These are phyloP conservation scores for Empidonax alnorum DNA, from an alignment of 2,113 vertebrate genomes.

Conservation along the genomic window DNA sequence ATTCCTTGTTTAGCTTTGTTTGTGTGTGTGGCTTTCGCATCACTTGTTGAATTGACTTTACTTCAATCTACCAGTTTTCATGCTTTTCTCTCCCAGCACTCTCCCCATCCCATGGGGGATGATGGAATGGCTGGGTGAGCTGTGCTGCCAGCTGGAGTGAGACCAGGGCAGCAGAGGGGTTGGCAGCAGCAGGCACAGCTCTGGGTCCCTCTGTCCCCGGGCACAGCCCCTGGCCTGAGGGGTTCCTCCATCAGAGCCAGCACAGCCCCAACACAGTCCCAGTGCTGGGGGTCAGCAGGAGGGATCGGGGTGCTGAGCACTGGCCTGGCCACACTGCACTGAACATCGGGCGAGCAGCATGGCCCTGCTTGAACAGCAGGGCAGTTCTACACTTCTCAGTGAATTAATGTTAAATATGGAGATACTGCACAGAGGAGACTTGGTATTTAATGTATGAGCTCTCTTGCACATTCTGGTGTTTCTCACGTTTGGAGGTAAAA, in stretches of 20 bases:
- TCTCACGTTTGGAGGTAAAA: not conserved
- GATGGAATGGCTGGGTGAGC: fast-evolving
- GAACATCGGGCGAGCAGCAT: not conserved
- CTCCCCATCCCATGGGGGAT: fast-evolving
- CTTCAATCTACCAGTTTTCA: fast-evolving
- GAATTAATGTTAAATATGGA: not conserved
- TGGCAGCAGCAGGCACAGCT: not conserved
- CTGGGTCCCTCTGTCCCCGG: not conserved
- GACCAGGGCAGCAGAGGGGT: too few relatives aligned
- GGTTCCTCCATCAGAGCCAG: fast-evolving
- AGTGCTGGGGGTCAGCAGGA: not conserved
- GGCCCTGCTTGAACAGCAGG: not conserved
- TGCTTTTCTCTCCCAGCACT: not conserved
- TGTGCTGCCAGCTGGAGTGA: not conserved
- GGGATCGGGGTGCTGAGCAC: not conserved
- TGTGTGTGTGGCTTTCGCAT: fast-evolving
- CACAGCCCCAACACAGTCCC: not conserved
- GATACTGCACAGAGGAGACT: not conserved
- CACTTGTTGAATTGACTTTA: not conserved
- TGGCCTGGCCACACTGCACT: fast-evolving
- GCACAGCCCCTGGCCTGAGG: fast-evolving
- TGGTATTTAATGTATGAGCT: not conserved
- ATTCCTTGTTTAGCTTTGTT: not conserved
- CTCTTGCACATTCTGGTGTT: not conserved
- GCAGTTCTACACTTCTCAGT: not conserved